phyloP scores from a whole-genome alignment of 1,140 invertebrate genomes.

The Megalonaias nervosa region DNA sequence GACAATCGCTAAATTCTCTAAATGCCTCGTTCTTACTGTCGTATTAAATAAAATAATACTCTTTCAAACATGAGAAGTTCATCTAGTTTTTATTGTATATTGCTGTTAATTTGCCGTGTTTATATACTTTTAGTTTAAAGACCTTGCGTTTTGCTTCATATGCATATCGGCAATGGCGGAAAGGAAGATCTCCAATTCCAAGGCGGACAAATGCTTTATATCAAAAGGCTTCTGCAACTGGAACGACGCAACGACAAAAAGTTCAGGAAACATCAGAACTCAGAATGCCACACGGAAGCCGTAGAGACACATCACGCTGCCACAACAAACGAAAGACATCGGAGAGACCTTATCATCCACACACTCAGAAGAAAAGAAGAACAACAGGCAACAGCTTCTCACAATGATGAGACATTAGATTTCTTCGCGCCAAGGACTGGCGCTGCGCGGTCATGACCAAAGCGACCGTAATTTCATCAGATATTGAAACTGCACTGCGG shows the following conservation, averaged over 20 bases:
- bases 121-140: no score
- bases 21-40: no score
- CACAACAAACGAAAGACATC: conserved; percentile 10
- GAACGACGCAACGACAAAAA: conserved; percentile 20
- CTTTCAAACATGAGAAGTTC: no score
- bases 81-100: no score
- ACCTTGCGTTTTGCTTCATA: conserved; percentile 16
- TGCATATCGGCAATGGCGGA: conserved; percentile 10
- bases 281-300: conserved; percentile 21
- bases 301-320: conserved; percentile 1
- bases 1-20: no score
- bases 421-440: conserved; percentile 15
- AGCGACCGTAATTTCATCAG: conserved; percentile 24
- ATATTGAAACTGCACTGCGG: conserved; percentile 5
- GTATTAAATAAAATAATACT: no score
- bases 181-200: conserved; percentile 1
- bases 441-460: conserved; percentile 15
- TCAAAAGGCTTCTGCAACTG: conserved; percentile 20
- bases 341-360: conserved; percentile 6
- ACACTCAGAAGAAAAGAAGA: conserved; percentile 8
- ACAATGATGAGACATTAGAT: conserved; percentile 12
- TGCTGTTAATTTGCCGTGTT: no score
- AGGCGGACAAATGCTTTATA: no score
- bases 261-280: conserved; percentile 24
- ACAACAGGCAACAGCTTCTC: conserved; percentile 22